These are phyloP conservation scores for Sebastiscus tertius DNA, from an alignment of 2,797 vertebrate species.

Conservation along the genomic window DNA sequence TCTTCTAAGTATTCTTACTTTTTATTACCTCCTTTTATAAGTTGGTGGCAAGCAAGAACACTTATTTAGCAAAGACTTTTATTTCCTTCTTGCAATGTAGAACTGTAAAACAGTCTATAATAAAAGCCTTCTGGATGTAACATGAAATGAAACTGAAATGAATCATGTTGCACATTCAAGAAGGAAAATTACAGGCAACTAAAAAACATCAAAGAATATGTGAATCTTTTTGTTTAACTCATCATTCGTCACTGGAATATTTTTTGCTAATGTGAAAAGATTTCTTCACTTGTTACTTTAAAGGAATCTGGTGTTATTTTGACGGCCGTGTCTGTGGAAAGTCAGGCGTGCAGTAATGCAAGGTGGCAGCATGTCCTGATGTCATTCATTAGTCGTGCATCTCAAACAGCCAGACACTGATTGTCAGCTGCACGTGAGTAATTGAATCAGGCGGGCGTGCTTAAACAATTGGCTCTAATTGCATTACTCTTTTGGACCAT, in stretches of 20 bases:
- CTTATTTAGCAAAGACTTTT: conserved; percentile 14
- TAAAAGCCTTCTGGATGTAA: background rate
- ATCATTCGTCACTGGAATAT: background rate
- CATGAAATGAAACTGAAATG: background rate
- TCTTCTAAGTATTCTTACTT: conserved; percentile 14
- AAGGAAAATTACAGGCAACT: conserved; percentile 7
- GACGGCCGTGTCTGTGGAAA: conserved; percentile 25
- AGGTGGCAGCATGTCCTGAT: conserved; percentile 48
- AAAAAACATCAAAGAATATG: conserved; percentile 21
- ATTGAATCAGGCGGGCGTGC: conserved; percentile 61
- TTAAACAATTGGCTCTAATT: conserved; percentile 79
- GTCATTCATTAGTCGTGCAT: conserved; percentile 64
- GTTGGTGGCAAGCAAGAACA: conserved; percentile 24
- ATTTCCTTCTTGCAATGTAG: conserved; percentile 18
- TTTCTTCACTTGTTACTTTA: conserved; percentile 17
- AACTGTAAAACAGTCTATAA: conserved; percentile 7
- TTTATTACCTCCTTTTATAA: conserved; percentile 45
- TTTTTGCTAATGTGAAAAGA: background rate
- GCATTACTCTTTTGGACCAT: conserved; percentile 71
- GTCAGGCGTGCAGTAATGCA: conserved; percentile 34
- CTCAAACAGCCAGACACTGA: conserved; percentile 59
- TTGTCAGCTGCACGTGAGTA: conserved; percentile 67
- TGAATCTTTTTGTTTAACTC: background rate
- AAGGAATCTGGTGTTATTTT: conserved; percentile 28
- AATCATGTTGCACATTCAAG: conserved; percentile 19